These are phyloP conservation scores for Spodoptera litura DNA, from an alignment of 1,140 invertebrate species.

Conservation along the genomic window DNA sequence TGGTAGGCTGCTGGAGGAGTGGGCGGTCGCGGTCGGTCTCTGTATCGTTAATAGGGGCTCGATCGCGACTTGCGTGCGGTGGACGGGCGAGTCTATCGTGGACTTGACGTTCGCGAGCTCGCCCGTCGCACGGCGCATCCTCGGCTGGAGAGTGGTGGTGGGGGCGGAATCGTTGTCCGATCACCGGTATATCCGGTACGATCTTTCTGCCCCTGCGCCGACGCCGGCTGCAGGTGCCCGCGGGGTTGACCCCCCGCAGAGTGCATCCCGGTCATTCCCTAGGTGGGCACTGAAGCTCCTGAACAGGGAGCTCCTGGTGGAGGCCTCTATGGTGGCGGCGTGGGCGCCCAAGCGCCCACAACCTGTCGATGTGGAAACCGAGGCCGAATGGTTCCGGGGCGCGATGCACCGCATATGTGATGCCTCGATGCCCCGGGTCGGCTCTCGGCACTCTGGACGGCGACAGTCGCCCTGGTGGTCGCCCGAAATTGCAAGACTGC, in stretches of 20 bases:
- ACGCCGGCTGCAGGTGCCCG: not conserved
- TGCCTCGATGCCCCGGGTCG: too few species aligned
- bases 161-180: constrained; percentile 53
- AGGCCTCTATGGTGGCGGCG: constrained; percentile 1
- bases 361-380: not conserved
- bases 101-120: constrained; percentile 53
- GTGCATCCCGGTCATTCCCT: too few species aligned
- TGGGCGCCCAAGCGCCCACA: not conserved
- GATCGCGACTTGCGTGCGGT: constrained; percentile 51
- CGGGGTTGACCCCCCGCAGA: too few species aligned
- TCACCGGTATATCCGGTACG: constrained; percentile 43
- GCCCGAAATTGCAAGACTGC: too few species aligned
- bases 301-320: constrained; percentile 1
- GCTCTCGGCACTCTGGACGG: too few species aligned
- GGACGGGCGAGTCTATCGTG: constrained; percentile 50
- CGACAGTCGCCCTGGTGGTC: too few species aligned
- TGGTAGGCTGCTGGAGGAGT: constrained; percentile 19
- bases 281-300: not conserved
- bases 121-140: constrained; percentile 18
- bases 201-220: too few species aligned
- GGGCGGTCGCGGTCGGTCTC: constrained; percentile 32
- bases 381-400: not conserved
- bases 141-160: constrained; percentile 43
- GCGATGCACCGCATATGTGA: not conserved
- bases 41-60: constrained; percentile 41